phyloP scores from a whole-genome alignment of 2,113 vertebrate species.

The Felis chaus region DNA sequence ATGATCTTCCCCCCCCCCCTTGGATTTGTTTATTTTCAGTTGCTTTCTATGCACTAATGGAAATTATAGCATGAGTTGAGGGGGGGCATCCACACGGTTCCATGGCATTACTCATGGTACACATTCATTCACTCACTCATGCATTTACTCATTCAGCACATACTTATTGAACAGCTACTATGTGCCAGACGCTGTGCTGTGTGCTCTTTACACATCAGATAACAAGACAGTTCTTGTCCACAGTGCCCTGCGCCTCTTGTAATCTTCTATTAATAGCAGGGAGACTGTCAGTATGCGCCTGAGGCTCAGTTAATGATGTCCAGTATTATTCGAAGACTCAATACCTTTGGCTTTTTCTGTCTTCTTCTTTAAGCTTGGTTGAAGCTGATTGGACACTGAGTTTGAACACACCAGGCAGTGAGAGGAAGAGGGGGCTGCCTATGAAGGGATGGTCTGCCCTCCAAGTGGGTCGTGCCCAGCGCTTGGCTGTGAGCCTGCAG shows the following conservation, averaged over 20 bases:
- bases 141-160: neutral
- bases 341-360: neutral
- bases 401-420: neutral
- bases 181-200: neutral
- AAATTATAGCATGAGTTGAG: neutral
- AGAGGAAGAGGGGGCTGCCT: neutral
- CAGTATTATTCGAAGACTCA: neutral
- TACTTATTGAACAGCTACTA: neutral
- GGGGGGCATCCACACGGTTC: neutral
- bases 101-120: rapidly evolving
- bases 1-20: no score
- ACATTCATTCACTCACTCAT: neutral
- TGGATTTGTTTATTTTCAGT: neutral
- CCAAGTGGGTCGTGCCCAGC: neutral
- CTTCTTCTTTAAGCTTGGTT: neutral
- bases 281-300: neutral
- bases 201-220: neutral
- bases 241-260: neutral
- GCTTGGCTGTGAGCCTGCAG: neutral
- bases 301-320: neutral
- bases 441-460: neutral
- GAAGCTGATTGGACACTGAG: neutral
- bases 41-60: neutral
- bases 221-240: neutral
- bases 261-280: neutral